Evolutionary conservation across 2,797 vertebrate genomes (phyloP).

Genomic region (Fundulus diaphanus): DNA sequence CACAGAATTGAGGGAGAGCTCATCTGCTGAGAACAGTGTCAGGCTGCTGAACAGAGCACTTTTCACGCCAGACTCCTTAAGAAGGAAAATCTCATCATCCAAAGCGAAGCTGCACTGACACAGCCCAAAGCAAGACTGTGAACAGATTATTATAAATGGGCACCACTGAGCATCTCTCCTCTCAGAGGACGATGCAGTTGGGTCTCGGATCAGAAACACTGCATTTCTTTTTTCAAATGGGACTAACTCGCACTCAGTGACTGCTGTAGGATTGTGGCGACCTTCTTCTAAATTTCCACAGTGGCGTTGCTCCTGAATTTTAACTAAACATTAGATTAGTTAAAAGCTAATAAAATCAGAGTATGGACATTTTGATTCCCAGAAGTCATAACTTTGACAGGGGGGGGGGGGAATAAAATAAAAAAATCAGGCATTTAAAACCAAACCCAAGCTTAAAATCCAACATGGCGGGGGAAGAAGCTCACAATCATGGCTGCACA

Average conservation of each 20-base stretch:
- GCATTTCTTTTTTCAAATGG: slow-evolving; percentile 35
- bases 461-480: neutral
- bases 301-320: slow-evolving; percentile 67
- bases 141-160: slow-evolving; percentile 54
- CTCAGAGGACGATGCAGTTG: slow-evolving; percentile 28
- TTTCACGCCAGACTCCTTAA: slow-evolving; percentile 69
- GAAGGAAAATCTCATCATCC: slow-evolving; percentile 74
- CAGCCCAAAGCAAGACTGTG: slow-evolving; percentile 57
- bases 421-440: neutral
- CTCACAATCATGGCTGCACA: neutral
- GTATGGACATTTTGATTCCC: no score
- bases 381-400: neutral
- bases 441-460: neutral
- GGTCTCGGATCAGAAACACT: slow-evolving; percentile 35
- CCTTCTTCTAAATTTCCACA: slow-evolving; percentile 70
- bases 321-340: no score
- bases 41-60: slow-evolving; percentile 78
- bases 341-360: no score
- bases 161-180: slow-evolving; percentile 40
- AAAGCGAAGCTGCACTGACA: slow-evolving; percentile 55
- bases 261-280: slow-evolving; percentile 54
- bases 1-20: slow-evolving; percentile 54
- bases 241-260: slow-evolving; percentile 44
- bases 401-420: no score
- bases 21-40: slow-evolving; percentile 64